phyloP scores from a whole-genome alignment of 2,797 vertebrate genomes.

The Poecilia wingei region DNA sequence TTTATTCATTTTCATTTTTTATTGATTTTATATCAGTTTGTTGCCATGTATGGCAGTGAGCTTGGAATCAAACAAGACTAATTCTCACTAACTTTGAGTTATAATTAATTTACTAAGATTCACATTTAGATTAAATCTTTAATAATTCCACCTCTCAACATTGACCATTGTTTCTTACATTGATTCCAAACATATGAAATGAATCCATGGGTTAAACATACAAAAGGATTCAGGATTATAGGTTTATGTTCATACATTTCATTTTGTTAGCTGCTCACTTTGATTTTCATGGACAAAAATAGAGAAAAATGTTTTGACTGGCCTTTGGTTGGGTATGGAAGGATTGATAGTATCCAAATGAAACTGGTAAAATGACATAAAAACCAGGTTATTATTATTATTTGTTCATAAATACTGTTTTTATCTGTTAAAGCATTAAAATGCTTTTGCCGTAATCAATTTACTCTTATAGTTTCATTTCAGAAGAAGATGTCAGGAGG shows the following conservation, averaged over 20 bases:
- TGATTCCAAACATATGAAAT: background rate
- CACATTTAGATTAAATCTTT: background rate
- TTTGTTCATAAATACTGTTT: background rate
- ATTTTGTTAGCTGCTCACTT: background rate
- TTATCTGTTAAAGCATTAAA: background rate
- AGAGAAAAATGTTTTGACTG: background rate
- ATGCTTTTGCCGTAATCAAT: background rate
- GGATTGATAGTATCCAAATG: background rate
- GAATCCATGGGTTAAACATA: background rate
- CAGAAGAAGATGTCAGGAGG: background rate
- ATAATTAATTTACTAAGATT: background rate
- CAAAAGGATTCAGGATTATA: background rate
- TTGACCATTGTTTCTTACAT: background rate
- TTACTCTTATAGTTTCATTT: background rate
- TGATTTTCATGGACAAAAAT: background rate
- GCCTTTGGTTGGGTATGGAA: background rate
- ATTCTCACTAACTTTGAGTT: background rate
- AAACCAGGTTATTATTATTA: background rate
- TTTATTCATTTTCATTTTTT: background rate
- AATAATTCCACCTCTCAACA: background rate
- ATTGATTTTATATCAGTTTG: background rate
- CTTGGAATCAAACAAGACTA: background rate
- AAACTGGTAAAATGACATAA: background rate
- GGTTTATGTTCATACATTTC: background rate
- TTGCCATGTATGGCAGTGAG: background rate